Percentiles rank a stretch among this genome's conserved stretches.
Conservation (phyloP, 2,113 vertebrate genomes). For the Oceanodroma tethys region DNA sequence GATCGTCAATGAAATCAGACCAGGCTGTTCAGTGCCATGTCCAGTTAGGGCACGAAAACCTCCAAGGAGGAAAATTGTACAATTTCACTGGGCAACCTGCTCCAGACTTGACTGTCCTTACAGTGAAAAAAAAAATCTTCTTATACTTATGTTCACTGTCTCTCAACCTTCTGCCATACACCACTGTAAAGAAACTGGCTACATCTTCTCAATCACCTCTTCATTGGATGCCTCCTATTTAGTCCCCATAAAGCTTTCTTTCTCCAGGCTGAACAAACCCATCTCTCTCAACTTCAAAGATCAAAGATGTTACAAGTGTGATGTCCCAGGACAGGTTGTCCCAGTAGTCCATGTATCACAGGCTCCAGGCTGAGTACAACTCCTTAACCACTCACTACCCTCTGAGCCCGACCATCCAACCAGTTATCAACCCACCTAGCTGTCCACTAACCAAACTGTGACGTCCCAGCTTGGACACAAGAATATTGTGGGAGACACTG, state of each 20-base stretch:
- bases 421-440: background rate
- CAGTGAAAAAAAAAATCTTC: background rate
- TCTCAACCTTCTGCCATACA: background rate
- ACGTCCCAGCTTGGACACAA: background rate
- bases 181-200: background rate
- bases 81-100: background rate
- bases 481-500: background rate
- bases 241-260: background rate
- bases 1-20: background rate
- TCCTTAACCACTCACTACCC: background rate
- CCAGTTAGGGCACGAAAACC: background rate
- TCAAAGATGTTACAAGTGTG: background rate
- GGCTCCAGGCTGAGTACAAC: background rate
- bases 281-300: background rate
- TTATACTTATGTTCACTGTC: background rate
- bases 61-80: background rate
- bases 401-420: background rate
- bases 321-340: background rate
- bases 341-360: accelerated
- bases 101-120: background rate
- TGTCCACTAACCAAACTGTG: background rate
- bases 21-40: background rate
- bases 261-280: background rate
- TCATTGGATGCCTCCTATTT: background rate
- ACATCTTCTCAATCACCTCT: background rate